A percentile compares a stretch with the other conserved stretches of the same genome.
phyloP scores from a whole-genome alignment of 2,797 vertebrate genomes.

The Tiaroga cobitis region DNA sequence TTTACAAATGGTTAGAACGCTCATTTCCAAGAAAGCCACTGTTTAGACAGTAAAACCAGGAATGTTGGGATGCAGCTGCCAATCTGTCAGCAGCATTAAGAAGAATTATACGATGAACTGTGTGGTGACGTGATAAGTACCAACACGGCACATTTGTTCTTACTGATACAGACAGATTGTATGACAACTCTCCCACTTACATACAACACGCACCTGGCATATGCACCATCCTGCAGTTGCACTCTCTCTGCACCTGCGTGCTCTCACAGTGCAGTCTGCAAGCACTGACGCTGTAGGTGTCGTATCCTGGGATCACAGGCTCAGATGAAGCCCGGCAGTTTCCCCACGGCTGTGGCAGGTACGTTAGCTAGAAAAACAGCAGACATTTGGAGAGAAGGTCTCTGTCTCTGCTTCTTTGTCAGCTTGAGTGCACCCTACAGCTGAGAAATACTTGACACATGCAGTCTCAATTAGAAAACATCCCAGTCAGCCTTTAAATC shows the following conservation, averaged over 20 bases:
- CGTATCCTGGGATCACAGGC: constrained; percentile 90
- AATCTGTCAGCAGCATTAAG: constrained; percentile 41
- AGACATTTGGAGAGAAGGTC: constrained; percentile 15
- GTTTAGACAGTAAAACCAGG: constrained; percentile 39
- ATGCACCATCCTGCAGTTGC: constrained; percentile 96
- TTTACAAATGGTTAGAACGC: constrained; percentile 24
- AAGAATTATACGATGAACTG: constrained; percentile 40
- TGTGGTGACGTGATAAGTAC: constrained; percentile 8
- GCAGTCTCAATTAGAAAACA: constrained; percentile 12
- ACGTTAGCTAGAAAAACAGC: constrained; percentile 85
- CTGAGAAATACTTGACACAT: constrained; percentile 19
- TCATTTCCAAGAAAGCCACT: constrained; percentile 45
- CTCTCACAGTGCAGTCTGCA: constrained; percentile 96
- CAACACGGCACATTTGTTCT: background rate
- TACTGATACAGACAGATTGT: background rate
- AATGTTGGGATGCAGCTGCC: constrained; percentile 47
- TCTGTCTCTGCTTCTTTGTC: constrained; percentile 4
- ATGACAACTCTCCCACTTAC: constrained; percentile 13
- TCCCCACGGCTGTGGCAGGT: constrained; percentile 98
- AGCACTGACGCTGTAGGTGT: constrained; percentile 95
- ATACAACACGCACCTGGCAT: constrained; percentile 88
- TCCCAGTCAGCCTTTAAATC: constrained; percentile 1
- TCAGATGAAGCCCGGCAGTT: constrained; percentile 91
- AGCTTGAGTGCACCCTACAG: constrained; percentile 14
- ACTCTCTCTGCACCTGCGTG: constrained; percentile 88